Evolutionary conservation across 2,797 vertebrate species (phyloP), one percentile per base, ranked within the genome.

Genomic region (Eulemur coronatus): DNA sequence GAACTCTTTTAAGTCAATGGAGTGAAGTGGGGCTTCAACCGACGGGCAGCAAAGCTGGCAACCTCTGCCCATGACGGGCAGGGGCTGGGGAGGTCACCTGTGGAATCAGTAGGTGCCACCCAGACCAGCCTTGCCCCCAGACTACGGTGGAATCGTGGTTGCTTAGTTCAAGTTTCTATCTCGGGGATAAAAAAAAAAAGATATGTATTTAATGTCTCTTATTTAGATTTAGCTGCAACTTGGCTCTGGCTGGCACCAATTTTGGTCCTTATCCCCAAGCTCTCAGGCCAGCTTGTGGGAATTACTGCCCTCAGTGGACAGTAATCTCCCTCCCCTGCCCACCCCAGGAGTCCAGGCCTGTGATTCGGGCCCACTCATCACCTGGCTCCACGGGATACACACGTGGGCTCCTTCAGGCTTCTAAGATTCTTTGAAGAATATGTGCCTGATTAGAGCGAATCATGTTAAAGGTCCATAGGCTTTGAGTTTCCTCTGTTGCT

Each of bases 171-270:
- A 72, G 61, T 43, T 86, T 70, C 79, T 38, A 33, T 79, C 73
- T 52, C 33, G 26, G 35, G 24, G 12, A 35, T 48, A 13, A 70
- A 75, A 79, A 59, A n/a, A 5, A 48, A 91, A 78, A 82, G 38
- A 43, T 50, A 89, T 46, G 38, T 43, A 43, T 94, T 52, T 89
- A 48, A 73, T 35, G 24, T 20, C 85, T 94, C 18, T 48, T 55
- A 63, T 78, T 89, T 81, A 88, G 89, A 93, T 81, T 84, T 48
- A 85, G 33, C 55, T 72, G 48, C 78, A 35, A 81, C 65, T 73
- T 81, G 78, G 46, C 59, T 94, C 80, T 84, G 48, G 24, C 10
- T 50, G 10, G 82, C 57, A 61, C 43, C 41, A 26, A 2, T 84
- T 81, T 57, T 9, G 2, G 30, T 85, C 38, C 41, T 59, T 46